Evolutionary conservation across 37 sponge, comb jelly and placozoan species (phyloP).

Genomic region (Chondrilla cf. caribensis): DNA sequence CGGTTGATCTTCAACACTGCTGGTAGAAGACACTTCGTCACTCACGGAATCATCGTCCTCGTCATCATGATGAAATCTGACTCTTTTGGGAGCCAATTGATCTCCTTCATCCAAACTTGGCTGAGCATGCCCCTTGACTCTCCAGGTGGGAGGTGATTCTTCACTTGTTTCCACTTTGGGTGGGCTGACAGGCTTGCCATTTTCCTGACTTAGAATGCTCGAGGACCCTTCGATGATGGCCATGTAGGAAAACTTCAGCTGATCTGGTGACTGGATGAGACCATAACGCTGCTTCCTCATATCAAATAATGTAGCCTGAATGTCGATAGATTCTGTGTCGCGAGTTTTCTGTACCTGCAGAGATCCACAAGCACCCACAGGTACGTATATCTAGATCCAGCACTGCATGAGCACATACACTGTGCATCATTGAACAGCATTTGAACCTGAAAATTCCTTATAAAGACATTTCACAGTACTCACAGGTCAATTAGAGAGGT

Average conservation of each 20-base stretch:
- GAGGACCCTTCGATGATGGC: constrained; percentile 78
- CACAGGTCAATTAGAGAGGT: too few species aligned
- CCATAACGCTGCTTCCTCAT: constrained; percentile 89
- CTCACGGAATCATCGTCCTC: constrained; percentile 28
- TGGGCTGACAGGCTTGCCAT: not conserved
- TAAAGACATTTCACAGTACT: too few species aligned
- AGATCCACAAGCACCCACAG: not conserved
- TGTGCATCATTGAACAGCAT: not conserved
- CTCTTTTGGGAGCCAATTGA: not conserved
- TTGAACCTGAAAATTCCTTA: too few species aligned
- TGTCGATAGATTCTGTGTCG: constrained; percentile 41
- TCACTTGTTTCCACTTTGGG: not conserved
- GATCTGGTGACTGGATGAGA: constrained; percentile 93
- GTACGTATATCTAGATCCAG: not conserved
- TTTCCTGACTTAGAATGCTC: not conserved
- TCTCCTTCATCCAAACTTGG: not conserved
- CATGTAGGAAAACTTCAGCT: constrained; percentile 91
- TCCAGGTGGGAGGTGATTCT: not conserved
- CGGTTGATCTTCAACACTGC: not conserved
- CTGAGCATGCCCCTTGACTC: not conserved
- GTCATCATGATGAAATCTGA: not conserved
- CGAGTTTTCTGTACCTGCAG: constrained; percentile 45
- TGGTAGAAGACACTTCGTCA: not conserved
- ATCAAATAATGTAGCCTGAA: constrained; percentile 55
- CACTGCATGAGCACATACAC: not conserved